These are phyloP conservation scores for Clitarchus hookeri DNA, from an alignment of 2,888 invertebrate genomes.

Conservation along the genomic window DNA sequence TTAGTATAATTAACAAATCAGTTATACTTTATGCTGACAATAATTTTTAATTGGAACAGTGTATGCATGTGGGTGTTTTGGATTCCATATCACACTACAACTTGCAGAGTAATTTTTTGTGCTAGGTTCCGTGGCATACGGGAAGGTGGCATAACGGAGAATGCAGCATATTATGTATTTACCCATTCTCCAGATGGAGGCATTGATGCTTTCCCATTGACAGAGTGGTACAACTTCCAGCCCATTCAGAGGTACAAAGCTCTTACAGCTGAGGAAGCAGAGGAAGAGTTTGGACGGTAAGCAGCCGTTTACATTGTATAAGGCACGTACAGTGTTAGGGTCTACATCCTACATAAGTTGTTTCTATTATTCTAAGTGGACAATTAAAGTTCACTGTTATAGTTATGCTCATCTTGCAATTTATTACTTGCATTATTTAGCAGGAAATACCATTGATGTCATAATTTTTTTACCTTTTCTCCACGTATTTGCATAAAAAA, in stretches of 20 bases:
- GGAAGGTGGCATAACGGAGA: slow-evolving; percentile 95
- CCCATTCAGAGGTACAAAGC: slow-evolving; percentile 73
- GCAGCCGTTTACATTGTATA: neutral
- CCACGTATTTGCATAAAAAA: too few species aligned
- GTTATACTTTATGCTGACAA: too few species aligned
- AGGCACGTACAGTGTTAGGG: neutral
- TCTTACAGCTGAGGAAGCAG: slow-evolving; percentile 96
- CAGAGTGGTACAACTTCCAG: slow-evolving; percentile 81
- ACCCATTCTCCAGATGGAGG: slow-evolving; percentile 94
- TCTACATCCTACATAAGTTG: too few species aligned
- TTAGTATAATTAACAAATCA: too few species aligned
- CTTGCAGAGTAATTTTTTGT: slow-evolving; percentile 34
- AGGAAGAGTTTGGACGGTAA: slow-evolving; percentile 89
- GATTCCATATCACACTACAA: slow-evolving; percentile 29
- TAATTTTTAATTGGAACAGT: too few species aligned
- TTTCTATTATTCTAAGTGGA: too few species aligned
- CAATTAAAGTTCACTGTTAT: too few species aligned
- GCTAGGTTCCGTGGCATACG: slow-evolving; percentile 82
- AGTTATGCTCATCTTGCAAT: too few species aligned
- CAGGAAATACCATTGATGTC: too few species aligned
- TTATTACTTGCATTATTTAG: too few species aligned
- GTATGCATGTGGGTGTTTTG: too few species aligned
- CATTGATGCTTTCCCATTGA: slow-evolving; percentile 93
- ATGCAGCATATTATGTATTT: slow-evolving; percentile 97
- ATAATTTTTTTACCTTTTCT: too few species aligned